phyloP scores from a whole-genome alignment of 2,113 vertebrate genomes.

The Acanthochromis polyacanthus region DNA sequence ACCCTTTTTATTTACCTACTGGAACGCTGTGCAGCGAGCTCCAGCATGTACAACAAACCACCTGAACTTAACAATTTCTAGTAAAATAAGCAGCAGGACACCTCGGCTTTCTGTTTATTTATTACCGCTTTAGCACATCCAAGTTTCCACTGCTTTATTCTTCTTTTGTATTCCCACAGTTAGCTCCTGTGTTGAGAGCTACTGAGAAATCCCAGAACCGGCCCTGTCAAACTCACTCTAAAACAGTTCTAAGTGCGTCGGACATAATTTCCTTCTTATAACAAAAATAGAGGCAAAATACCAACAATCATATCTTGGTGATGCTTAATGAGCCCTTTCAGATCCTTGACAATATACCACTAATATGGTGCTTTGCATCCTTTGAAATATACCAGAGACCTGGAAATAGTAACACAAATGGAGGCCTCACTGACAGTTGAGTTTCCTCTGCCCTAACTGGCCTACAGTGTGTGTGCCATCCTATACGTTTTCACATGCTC shows the following conservation, averaged over 20 bases:
- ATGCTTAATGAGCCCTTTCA: slow-evolving; percentile 79
- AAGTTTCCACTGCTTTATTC: slow-evolving; percentile 39
- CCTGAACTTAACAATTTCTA: slow-evolving; percentile 29
- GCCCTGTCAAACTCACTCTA: slow-evolving; percentile 39
- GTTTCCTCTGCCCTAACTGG: neutral
- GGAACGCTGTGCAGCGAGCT: slow-evolving; percentile 5
- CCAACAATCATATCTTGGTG: slow-evolving; percentile 78
- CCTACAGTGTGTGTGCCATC: neutral
- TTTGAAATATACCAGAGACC: slow-evolving; percentile 70
- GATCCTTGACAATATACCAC: slow-evolving; percentile 80
- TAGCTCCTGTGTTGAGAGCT: slow-evolving; percentile 12
- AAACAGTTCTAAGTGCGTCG: slow-evolving; percentile 41
- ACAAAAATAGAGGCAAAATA: slow-evolving; percentile 77
- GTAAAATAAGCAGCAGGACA: neutral
- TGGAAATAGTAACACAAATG: slow-evolving; percentile 76
- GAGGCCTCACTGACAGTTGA: slow-evolving; percentile 48
- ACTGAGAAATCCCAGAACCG: slow-evolving; percentile 41
- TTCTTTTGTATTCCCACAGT: slow-evolving; percentile 22
- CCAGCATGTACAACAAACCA: slow-evolving; percentile 34
- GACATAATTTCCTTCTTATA: slow-evolving; percentile 55
- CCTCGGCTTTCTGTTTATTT: slow-evolving; percentile 34
- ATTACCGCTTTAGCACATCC: slow-evolving; percentile 7
- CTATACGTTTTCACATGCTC: slow-evolving; percentile 11
- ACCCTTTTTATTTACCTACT: slow-evolving; percentile 29
- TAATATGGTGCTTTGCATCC: slow-evolving; percentile 77